Evolutionary conservation across 1,140 invertebrate genomes (phyloP).

Genomic region (Drosophila pandora): DNA sequence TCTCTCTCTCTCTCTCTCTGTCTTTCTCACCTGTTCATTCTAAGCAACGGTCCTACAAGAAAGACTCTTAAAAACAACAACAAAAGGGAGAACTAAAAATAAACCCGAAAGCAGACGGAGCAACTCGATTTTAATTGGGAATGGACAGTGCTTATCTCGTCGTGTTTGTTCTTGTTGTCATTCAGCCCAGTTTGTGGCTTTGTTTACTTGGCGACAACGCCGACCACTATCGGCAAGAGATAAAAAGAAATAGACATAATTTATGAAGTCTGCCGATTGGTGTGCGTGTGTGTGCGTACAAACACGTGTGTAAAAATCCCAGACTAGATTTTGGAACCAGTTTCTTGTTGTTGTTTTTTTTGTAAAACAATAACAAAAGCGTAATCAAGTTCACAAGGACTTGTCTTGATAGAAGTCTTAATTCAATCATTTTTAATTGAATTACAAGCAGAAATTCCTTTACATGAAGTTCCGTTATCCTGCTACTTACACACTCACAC

Average conservation of each 20-base stretch:
- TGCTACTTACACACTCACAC: background rate
- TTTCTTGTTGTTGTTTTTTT: background rate
- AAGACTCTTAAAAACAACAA: background rate
- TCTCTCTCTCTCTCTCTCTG: background rate
- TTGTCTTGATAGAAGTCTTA: background rate
- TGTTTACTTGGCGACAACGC: slow-evolving; percentile 4
- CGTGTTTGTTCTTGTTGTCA: background rate
- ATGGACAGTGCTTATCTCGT: slow-evolving; percentile 1
- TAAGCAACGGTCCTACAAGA: background rate
- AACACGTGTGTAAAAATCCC: background rate
- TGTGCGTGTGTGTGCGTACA: background rate
- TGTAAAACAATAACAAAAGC: slow-evolving; percentile 1
- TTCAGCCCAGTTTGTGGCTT: background rate
- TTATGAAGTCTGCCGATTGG: background rate
- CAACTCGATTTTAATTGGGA: slow-evolving; percentile 1
- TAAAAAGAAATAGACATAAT: background rate
- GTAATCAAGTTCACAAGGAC: background rate
- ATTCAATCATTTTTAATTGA: background rate
- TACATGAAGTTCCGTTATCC: background rate
- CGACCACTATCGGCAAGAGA: background rate
- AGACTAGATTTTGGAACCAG: background rate
- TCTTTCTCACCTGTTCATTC: background rate
- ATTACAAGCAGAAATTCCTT: background rate
- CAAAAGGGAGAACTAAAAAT: background rate
- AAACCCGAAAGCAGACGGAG: background rate